These are phyloP conservation scores for Eidolon helvum DNA, from an alignment of 2,113 vertebrate species.

Conservation along the genomic window DNA sequence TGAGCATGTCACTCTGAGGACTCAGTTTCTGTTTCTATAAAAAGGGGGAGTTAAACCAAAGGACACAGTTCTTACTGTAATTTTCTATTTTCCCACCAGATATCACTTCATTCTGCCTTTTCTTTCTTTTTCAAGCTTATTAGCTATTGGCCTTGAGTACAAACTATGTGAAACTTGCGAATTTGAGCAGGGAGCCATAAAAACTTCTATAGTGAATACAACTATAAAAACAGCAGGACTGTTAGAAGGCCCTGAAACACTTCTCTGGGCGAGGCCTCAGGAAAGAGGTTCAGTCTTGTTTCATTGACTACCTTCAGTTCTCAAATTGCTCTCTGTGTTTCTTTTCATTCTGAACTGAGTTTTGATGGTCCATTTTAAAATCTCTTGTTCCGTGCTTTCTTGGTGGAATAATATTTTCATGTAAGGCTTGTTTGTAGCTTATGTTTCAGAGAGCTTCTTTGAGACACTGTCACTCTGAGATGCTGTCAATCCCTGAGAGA, in stretches of 20 bases:
- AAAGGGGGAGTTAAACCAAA: neutral
- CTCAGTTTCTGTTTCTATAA: neutral
- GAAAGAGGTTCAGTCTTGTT: neutral
- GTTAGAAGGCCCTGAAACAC: neutral
- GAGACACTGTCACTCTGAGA: neutral
- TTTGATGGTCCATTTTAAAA: neutral
- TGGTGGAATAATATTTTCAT: neutral
- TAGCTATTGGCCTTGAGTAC: neutral
- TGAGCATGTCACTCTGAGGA: neutral
- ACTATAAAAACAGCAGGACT: neutral
- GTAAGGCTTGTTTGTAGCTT: neutral
- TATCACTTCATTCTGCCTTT: neutral
- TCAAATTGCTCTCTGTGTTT: neutral
- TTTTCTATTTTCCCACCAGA: neutral
- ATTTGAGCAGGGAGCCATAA: neutral
- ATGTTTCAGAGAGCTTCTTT: neutral
- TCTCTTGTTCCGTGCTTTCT: neutral
- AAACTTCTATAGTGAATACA: constrained; percentile 3
- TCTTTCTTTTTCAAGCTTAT: neutral
- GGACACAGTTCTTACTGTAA: neutral
- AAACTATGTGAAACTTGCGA: constrained; percentile 3
- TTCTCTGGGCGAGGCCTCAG: neutral
- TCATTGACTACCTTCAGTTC: neutral
- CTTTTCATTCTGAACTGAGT: neutral
- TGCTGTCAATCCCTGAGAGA: neutral